Evolutionary conservation across 2,888 invertebrate genomes (phyloP), one percentile per base, ranked within the genome.

Genomic region (Epinotia nisella): DNA sequence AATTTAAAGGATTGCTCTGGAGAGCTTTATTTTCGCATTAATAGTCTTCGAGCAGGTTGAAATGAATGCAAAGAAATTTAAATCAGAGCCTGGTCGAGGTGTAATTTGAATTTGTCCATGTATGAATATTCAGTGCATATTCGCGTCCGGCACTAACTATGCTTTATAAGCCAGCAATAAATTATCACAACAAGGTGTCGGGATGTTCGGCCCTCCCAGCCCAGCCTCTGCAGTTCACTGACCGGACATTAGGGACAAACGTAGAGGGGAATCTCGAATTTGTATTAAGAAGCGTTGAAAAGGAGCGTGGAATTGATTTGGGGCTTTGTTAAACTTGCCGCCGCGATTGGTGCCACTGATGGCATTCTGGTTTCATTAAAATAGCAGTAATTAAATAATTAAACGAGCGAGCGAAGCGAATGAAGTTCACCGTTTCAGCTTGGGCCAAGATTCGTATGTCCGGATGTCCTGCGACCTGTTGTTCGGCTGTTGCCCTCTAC

Each of bases 211-310:
- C 79, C 78, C 78, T 71, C 69, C 75, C 74, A 76, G 79, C 82
- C 78, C 77, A 49, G 15, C 49, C 35, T 35, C 35, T 13, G 49
- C 78, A 79, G 90, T 85, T 88, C 89, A 79, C 75, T 81, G 87
- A 84, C 89, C 80, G 70, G 78, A 77, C 77, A 85, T 86, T 81
- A 86, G 85, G 85, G 86, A 87, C 90, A 87, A 85, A 79, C 66
- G 74, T 58, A 71, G 70, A 69, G 75, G 75, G 76, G 76, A 70
- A 74, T 61, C 74, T 74, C 73, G 74, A 76, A 76, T 78, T 76
- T 76, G 76, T 78, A 78, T 78, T 78, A 80, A 78, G 80, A 79
- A 81, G 77, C 83, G 82, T 78, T 75, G 78, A 80, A 79, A 83
- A 83, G 77, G 74, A 77, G 79, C 81, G 77, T 82, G 79, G 78